Evolutionary conservation across 2,113 vertebrate genomes (phyloP).

Genomic region (Phyllopteryx taeniolatus): DNA sequence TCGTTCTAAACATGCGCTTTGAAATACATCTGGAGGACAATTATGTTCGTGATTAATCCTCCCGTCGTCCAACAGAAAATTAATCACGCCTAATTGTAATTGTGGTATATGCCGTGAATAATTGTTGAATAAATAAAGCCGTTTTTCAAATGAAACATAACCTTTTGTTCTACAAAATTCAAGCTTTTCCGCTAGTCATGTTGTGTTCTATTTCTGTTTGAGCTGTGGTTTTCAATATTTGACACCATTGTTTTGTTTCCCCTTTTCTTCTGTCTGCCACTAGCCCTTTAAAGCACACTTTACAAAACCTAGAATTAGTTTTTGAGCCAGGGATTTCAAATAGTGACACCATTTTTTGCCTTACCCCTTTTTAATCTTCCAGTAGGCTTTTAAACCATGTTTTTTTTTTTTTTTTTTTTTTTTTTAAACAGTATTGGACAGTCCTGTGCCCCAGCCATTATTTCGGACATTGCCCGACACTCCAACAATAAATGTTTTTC

Average conservation of each 20-base stretch:
- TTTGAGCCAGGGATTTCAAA: background rate
- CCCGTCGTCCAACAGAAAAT: background rate
- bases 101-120: background rate
- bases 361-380: background rate
- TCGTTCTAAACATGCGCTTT: background rate
- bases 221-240: background rate
- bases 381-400: background rate
- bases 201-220: background rate
- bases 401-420: no score
- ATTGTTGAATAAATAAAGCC: background rate
- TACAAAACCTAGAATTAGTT: background rate
- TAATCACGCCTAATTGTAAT: background rate
- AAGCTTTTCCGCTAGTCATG: background rate
- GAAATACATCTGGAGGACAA: slow-evolving; percentile 2
- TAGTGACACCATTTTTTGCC: background rate
- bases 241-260: background rate
- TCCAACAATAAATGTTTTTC: slow-evolving; percentile 50
- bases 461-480: slow-evolving; percentile 30
- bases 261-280: background rate
- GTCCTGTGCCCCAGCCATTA: slow-evolving; percentile 16
- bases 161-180: background rate
- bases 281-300: no score
- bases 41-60: background rate
- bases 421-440: background rate
- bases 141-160: background rate